phyloP scores from a whole-genome alignment of 2,797 vertebrate species.

The Thunnus albacares region DNA sequence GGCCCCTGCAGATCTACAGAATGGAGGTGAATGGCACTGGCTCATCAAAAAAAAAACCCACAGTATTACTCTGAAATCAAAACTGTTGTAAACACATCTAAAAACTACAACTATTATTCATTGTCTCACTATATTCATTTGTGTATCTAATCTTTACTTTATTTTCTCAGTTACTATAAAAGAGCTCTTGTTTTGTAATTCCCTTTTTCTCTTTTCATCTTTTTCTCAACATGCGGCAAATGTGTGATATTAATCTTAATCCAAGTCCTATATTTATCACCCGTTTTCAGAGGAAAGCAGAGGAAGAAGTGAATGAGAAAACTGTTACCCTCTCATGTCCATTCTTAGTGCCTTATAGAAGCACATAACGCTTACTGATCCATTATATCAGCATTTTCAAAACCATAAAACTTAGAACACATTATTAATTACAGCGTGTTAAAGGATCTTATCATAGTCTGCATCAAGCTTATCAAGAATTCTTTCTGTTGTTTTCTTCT shows the following conservation, averaged over 20 bases:
- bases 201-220: neutral
- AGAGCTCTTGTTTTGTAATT: neutral
- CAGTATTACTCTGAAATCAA: slow-evolving; percentile 5
- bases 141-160: neutral
- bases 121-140: neutral
- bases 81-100: slow-evolving; percentile 7
- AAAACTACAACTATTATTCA: neutral
- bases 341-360: neutral
- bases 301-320: neutral
- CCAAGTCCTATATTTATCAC: neutral
- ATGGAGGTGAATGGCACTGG: slow-evolving; percentile 52
- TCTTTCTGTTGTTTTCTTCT: neutral
- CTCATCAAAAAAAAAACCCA: slow-evolving; percentile 8
- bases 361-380: neutral
- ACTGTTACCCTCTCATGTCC: neutral
- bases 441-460: neutral
- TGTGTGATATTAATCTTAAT: neutral
- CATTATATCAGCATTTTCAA: neutral
- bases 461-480: neutral
- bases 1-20: slow-evolving; percentile 53
- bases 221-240: neutral
- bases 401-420: neutral
- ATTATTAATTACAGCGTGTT: neutral
- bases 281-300: neutral
- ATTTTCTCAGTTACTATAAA: neutral